Evolutionary conservation across 2,888 invertebrate species (phyloP).

Genomic region (Hartigia nigra): DNA sequence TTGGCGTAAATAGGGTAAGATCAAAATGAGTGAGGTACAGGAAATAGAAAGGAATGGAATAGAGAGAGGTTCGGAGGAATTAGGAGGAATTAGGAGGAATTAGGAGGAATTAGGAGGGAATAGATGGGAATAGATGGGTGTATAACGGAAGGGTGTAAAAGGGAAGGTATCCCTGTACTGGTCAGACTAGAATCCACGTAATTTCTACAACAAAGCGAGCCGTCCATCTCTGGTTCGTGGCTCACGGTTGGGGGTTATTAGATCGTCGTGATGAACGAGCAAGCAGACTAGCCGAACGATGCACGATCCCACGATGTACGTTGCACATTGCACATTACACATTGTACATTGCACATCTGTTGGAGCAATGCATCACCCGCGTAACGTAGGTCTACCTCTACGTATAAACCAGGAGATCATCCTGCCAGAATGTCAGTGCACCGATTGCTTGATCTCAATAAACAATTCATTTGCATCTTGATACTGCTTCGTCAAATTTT

Average conservation of each 20-base stretch:
- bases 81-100: neutral
- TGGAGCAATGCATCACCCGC: slow-evolving; percentile 32
- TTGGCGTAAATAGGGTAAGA: neutral
- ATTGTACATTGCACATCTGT: slow-evolving; percentile 27
- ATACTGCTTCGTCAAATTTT: neutral
- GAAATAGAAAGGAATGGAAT: neutral
- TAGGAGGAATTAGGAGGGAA: neutral
- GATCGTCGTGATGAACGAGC: slow-evolving; percentile 56
- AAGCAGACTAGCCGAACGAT: slow-evolving; percentile 35
- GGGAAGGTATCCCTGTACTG: neutral
- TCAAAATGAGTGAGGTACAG: neutral
- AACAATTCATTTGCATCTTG: neutral
- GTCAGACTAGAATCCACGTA: slow-evolving; percentile 43
- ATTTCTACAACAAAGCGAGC: slow-evolving; percentile 54
- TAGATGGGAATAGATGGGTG: neutral
- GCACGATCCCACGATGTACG: slow-evolving; percentile 34
- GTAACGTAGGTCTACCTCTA: neutral
- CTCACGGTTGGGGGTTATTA: slow-evolving; percentile 45
- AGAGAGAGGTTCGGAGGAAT: neutral
- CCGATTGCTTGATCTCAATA: neutral
- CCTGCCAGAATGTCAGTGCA: neutral
- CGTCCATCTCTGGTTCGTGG: slow-evolving; percentile 40
- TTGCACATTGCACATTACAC: slow-evolving; percentile 10
- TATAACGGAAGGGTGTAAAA: neutral
- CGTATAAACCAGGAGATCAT: neutral